Conservation (phyloP, 2,888 invertebrate species). For the Julus scandinavius region DNA sequence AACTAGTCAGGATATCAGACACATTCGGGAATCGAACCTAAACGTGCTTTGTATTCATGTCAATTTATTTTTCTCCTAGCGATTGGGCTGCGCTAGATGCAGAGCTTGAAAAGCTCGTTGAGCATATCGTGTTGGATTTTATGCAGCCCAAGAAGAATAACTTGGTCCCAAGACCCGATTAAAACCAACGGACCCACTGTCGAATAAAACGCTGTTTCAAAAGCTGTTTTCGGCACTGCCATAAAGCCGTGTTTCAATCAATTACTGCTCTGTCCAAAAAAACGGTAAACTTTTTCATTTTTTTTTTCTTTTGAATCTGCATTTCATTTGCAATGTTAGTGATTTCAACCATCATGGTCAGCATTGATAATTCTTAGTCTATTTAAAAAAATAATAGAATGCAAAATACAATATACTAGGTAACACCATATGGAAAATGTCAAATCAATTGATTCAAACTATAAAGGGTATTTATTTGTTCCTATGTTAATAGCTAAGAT, state of each 20-base stretch:
- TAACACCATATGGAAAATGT: too few species aligned
- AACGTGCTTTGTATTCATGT: too few species aligned
- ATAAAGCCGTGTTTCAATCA: not conserved
- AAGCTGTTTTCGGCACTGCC: not conserved
- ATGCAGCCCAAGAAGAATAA: slow-evolving; percentile 80
- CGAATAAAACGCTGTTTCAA: not conserved
- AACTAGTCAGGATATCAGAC: too few species aligned
- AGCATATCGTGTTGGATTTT: slow-evolving; percentile 81
- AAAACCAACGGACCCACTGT: slow-evolving; percentile 17
- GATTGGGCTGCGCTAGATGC: slow-evolving; percentile 73
- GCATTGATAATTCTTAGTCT: too few species aligned
- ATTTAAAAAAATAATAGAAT: too few species aligned
- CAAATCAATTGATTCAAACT: not conserved
- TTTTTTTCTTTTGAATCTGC: not conserved
- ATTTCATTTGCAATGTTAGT: not conserved
- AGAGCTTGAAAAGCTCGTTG: slow-evolving; percentile 79
- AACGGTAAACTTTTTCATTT: not conserved
- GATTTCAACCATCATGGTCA: too few species aligned
- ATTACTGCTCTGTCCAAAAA: not conserved
- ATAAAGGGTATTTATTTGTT: not conserved
- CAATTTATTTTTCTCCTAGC: slow-evolving; percentile 66
- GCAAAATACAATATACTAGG: too few species aligned
- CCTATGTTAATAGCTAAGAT: not conserved
- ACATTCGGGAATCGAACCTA: too few species aligned
- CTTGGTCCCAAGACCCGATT: slow-evolving; percentile 68